These are phyloP conservation scores for Zenarchopterus dispar DNA, from an alignment of 2,797 vertebrate species.

Conservation along the genomic window DNA sequence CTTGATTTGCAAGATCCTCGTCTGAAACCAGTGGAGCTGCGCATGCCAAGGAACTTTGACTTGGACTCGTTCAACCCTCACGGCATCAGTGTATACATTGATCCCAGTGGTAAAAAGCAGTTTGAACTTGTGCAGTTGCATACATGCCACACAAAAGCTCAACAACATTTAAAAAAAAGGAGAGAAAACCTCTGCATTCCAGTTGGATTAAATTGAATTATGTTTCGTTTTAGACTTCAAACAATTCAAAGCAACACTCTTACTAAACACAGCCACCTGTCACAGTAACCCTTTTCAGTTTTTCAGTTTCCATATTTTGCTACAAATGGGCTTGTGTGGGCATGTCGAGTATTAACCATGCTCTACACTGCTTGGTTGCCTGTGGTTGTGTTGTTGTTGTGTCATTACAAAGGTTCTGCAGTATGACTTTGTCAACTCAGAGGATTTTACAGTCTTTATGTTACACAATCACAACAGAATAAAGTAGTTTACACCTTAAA, in stretches of 20 bases:
- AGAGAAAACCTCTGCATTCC: no score
- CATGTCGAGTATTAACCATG: slow-evolving; percentile 6
- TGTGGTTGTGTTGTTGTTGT: not conserved
- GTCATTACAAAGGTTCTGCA: not conserved
- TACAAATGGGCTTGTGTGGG: not conserved
- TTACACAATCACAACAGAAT: not conserved
- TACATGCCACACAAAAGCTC: not conserved
- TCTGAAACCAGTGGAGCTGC: slow-evolving; percentile 79
- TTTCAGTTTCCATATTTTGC: not conserved
- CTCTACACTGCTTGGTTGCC: not conserved
- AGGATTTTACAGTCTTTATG: not conserved
- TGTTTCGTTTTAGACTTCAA: not conserved
- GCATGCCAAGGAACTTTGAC: slow-evolving; percentile 85
- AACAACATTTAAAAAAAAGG: not conserved
- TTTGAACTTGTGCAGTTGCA: not conserved
- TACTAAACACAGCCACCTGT: no score
- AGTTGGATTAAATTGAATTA: not conserved
- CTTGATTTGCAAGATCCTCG: slow-evolving; percentile 83
- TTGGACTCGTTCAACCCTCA: slow-evolving; percentile 87
- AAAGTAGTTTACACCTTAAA: not conserved
- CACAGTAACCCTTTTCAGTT: not conserved
- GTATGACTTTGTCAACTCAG: not conserved
- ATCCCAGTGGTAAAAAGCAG: slow-evolving; percentile 75
- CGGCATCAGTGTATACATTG: slow-evolving; percentile 86
- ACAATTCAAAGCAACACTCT: not conserved